phyloP scores from a whole-genome alignment of 2,113 vertebrate genomes.

The Albula glossodonta region DNA sequence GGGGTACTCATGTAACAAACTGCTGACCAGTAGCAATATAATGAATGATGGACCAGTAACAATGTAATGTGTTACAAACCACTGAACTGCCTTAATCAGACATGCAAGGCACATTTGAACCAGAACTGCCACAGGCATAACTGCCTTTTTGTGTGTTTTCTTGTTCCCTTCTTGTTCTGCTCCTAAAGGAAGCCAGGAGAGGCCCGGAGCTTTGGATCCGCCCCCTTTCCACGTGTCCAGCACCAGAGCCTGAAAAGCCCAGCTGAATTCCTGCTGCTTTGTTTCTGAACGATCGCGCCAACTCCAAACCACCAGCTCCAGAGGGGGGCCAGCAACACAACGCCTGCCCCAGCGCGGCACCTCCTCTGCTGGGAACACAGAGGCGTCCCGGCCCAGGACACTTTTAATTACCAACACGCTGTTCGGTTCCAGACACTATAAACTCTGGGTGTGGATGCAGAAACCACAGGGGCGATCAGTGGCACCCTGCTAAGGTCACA shows the following conservation, averaged over 20 bases:
- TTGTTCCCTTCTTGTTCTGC: too few species aligned
- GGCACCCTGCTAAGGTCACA: not conserved
- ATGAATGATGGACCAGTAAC: too few species aligned
- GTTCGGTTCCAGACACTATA: not conserved
- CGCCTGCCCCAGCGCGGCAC: not conserved
- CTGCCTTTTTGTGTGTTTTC: too few species aligned
- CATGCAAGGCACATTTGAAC: too few species aligned
- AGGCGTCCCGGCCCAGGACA: not conserved
- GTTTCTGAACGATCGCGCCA: not conserved
- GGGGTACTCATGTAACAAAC: not conserved
- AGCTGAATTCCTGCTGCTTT: not conserved
- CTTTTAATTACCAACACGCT: not conserved
- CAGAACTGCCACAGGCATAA: too few species aligned
- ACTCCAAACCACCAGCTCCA: constrained; percentile 9
- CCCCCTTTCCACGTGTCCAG: constrained; percentile 27
- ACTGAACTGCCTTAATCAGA: too few species aligned
- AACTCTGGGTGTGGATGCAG: not conserved
- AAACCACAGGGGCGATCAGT: not conserved
- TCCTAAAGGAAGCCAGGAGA: too few species aligned
- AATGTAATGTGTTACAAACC: too few species aligned
- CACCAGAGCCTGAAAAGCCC: constrained; percentile 33
- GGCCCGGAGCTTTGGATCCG: constrained; percentile 33
- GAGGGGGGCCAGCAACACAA: not conserved
- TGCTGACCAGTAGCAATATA: too few species aligned
- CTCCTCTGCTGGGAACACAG: not conserved